Conservation (phyloP, 53 echinoderm and acorn worm genomes). For the Temnopleurus reevesii region DNA sequence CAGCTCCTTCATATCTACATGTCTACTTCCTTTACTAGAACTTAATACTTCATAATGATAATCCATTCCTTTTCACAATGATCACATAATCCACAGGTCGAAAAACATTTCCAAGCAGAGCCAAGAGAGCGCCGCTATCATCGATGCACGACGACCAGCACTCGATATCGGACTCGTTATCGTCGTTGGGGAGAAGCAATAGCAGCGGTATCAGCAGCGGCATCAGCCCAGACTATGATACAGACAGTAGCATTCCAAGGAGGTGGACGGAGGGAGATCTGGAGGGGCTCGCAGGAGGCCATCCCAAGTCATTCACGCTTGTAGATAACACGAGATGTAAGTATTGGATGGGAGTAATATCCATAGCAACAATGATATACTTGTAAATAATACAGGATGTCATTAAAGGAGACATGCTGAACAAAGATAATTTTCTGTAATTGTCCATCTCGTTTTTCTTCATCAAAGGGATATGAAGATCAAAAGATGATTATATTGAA, state of each 20-base stretch:
- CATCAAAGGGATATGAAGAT: too few relatives aligned
- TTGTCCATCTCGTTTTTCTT: too few relatives aligned
- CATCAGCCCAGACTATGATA: conserved; percentile 74
- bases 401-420: too few relatives aligned
- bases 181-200: conserved; percentile 84
- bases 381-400: too few relatives aligned
- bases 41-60: too few relatives aligned
- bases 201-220: conserved; percentile 87
- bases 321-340: conserved; percentile 52
- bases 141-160: conserved; percentile 68
- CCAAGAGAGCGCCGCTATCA: conserved; percentile 62
- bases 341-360: too few relatives aligned
- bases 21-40: too few relatives aligned
- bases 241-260: conserved; percentile 65
- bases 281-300: not conserved
- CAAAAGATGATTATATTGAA: too few relatives aligned
- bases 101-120: conserved; percentile 93
- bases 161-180: conserved; percentile 57
- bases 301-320: conserved; percentile 7
- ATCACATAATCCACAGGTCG: conserved; percentile 66
- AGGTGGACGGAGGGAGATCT: conserved; percentile 73
- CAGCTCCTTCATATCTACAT: too few relatives aligned
- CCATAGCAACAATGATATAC: too few relatives aligned
- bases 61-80: too few relatives aligned
- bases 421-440: too few relatives aligned